A percentile compares a stretch with the other conserved stretches of the same genome.
phyloP scores from a whole-genome alignment of 2,113 vertebrate species.

The Sprattus sprattus region DNA sequence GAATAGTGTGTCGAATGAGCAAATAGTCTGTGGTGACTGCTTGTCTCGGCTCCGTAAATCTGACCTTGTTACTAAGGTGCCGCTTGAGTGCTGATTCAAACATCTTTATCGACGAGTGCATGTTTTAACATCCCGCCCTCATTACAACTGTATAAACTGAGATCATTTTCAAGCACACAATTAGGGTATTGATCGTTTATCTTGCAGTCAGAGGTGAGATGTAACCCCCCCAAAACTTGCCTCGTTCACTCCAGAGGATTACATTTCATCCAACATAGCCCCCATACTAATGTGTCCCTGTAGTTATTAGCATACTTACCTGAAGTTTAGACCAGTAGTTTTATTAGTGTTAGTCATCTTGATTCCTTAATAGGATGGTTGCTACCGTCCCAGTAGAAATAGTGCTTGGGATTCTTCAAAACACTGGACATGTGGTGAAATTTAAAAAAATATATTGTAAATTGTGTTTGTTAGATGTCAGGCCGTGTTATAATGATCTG shows the following conservation, averaged over 20 bases:
- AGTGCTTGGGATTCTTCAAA: too few species aligned
- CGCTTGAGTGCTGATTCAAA: constrained; percentile 37
- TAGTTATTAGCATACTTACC: not conserved
- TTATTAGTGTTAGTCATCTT: too few species aligned
- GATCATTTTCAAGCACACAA: constrained; percentile 39
- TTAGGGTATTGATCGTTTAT: constrained; percentile 44
- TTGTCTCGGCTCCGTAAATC: not conserved
- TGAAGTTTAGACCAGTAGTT: not conserved
- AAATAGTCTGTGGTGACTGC: not conserved
- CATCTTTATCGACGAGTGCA: constrained; percentile 44
- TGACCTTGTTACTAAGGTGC: not conserved
- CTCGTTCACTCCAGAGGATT: not conserved
- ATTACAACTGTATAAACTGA: constrained; percentile 45
- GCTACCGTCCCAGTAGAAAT: too few species aligned
- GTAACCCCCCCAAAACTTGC: not conserved
- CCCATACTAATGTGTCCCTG: not conserved
- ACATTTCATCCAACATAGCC: not conserved
- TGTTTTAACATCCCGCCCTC: constrained; percentile 27
- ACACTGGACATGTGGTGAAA: too few species aligned
- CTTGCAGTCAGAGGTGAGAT: not conserved
- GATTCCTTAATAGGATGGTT: too few species aligned
- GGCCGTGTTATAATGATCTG: not conserved
- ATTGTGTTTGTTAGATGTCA: too few species aligned
- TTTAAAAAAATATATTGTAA: too few species aligned
- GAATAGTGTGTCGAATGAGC: not conserved